A percentile compares a stretch with the other conserved stretches of the same genome.
Evolutionary conservation across 2,888 invertebrate species (phyloP).

Genomic region (Amphipyra tragopoginis): DNA sequence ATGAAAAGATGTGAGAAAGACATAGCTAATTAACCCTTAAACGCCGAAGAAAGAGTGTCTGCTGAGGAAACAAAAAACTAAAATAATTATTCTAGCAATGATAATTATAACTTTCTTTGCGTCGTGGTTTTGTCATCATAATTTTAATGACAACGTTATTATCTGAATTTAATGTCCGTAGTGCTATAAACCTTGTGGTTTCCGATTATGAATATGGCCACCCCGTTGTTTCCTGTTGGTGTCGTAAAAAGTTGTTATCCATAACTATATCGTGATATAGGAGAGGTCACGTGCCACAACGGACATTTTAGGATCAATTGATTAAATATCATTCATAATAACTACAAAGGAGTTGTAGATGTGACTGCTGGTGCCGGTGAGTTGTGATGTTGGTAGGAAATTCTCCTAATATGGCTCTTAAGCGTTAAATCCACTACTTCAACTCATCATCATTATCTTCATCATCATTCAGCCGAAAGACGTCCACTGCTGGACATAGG

Average conservation of each 20-base stretch:
- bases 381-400: too few relatives aligned
- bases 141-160: constrained; percentile 53
- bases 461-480: too few relatives aligned
- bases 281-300: constrained; percentile 14
- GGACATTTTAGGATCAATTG: constrained; percentile 14
- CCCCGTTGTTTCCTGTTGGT: constrained; percentile 48
- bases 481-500: too few relatives aligned
- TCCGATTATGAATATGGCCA: constrained; percentile 57
- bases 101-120: neutral
- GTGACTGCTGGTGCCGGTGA: too few relatives aligned
- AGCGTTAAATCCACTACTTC: too few relatives aligned
- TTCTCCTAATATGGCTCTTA: too few relatives aligned
- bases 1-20: too few relatives aligned
- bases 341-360: neutral
- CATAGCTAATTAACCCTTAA: too few relatives aligned
- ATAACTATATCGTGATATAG: constrained; percentile 5
- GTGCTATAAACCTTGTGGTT: constrained; percentile 48
- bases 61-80: too few relatives aligned
- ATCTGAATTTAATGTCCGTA: constrained; percentile 43
- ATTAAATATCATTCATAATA: constrained; percentile 13
- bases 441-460: too few relatives aligned
- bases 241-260: constrained; percentile 40
- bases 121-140: constrained; percentile 36
- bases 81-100: too few relatives aligned
- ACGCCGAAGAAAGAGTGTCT: too few relatives aligned